Evolutionary conservation across 2,888 invertebrate genomes (phyloP), one percentile per base, ranked within the genome.

Genomic region (Drosophila anomalata): DNA sequence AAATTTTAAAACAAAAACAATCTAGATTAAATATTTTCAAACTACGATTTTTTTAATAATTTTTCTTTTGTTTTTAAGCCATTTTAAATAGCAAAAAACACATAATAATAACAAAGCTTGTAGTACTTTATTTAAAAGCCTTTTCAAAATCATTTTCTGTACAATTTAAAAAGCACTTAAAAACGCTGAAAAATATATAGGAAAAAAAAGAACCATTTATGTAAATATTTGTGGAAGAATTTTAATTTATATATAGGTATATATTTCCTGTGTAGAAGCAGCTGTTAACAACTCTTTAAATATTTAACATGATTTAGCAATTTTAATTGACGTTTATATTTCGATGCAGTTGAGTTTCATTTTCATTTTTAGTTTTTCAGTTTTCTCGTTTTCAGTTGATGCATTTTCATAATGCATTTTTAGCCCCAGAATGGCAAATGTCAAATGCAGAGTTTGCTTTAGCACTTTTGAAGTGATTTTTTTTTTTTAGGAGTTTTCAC

Each of bases 331-430:
- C 29, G 36, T 36, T 36, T 36, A 33, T 33, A 17, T 17, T 48
- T 2, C 41, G 31, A 11, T 31, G 20, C 5, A 20, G 44, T 44
- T 42, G 11, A 20, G 36, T 24, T 14, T 20, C 41, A 9, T 17
- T 17, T n/a, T 11, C 6, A 17, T 7, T 47, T 20, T 9, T 1
- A 17, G 4, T 47, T 20, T 6, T 1, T 0, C n/a, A 2, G 12
- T 17, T 3, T 33, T 46, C 36, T 22, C 6, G n/a, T 26, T 42
- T 29, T 33, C n/a, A 5, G 14, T 17, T 52, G 14, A 39, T 52
- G 24, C 46, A 46, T 39, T 63, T 46, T 46, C 65, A 63, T 46
- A 63, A 52, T 52, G 33, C 29, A 36, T 36, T 36, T 36, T 36
- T 2, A 7, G n/a, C 0, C 11, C 11, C 11, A 36, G 36, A 36